These are phyloP conservation scores for honey bee (Apis mellifera) DNA, from an alignment of 1,140 invertebrate genomes.

Conservation along the genomic window Amel_HAv3.1 CM009945.2:2658501-2659000, in stretches of 20 bases:
- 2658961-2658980: no score
- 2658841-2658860: no score
- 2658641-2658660: slow-evolving; percentile 82
- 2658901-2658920: no score
- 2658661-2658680: slow-evolving; percentile 51
- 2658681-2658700: slow-evolving; percentile 53
- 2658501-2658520: slow-evolving; percentile 98
- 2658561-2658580: slow-evolving; percentile 98
- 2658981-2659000: no score
- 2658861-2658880: no score
- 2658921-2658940: no score
- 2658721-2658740: slow-evolving; percentile 65
- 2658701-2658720: slow-evolving; percentile 73
- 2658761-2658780: slow-evolving; percentile 65
- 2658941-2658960: no score
- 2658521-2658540: slow-evolving; percentile 97
- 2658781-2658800: slow-evolving; percentile 73
- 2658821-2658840: no score
- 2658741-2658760: slow-evolving; percentile 71
- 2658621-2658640: slow-evolving; percentile 96
- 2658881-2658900: no score
- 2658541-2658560: slow-evolving; percentile 98
- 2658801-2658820: slow-evolving; percentile 52
- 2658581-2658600: slow-evolving; percentile 99
- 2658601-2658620: slow-evolving; percentile 99